phyloP scores from a whole-genome alignment of 2,797 vertebrate genomes.

The Decapterus maruadsi region DNA sequence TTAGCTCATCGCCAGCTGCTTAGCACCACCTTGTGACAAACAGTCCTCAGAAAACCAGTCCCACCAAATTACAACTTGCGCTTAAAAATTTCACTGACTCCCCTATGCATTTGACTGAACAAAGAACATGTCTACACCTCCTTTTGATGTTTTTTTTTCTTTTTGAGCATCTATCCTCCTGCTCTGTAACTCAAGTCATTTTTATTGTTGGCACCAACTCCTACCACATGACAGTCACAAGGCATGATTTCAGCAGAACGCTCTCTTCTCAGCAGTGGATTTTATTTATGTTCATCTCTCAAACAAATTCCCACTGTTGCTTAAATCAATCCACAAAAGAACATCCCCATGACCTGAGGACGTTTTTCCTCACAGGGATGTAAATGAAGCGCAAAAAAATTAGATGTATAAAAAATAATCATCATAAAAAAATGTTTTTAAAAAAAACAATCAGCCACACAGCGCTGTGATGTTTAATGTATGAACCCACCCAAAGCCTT shows the following conservation, averaged over 20 bases:
- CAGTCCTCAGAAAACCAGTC: not conserved
- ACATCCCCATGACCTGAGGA: constrained; percentile 20
- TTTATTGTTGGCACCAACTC: constrained; percentile 46
- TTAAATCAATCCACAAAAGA: constrained; percentile 44
- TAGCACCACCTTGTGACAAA: constrained; percentile 32
- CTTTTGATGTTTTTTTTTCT: constrained; percentile 17
- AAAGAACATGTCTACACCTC: constrained; percentile 23
- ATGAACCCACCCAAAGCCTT: constrained; percentile 8
- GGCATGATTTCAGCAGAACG: constrained; percentile 62
- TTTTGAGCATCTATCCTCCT: not conserved
- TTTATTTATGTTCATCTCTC: constrained; percentile 68
- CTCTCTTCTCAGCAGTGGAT: constrained; percentile 46
- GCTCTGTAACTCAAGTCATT: constrained; percentile 36
- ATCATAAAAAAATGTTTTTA: no score
- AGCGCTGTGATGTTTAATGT: constrained; percentile 7
- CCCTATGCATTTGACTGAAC: constrained; percentile 4
- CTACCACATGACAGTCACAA: constrained; percentile 83
- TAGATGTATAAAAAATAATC: not conserved
- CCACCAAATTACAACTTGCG: not conserved
- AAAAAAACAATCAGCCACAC: constrained; percentile 9
- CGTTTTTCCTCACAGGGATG: constrained; percentile 25
- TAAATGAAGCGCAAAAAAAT: constrained; percentile 16
- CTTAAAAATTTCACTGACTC: not conserved
- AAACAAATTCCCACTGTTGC: constrained; percentile 63
- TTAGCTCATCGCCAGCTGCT: constrained; percentile 24